Percentiles rank a stretch among this genome's conserved stretches.
phyloP scores from a whole-genome alignment of 2,113 vertebrate species.

The Rhadina sibilatrix region DNA sequence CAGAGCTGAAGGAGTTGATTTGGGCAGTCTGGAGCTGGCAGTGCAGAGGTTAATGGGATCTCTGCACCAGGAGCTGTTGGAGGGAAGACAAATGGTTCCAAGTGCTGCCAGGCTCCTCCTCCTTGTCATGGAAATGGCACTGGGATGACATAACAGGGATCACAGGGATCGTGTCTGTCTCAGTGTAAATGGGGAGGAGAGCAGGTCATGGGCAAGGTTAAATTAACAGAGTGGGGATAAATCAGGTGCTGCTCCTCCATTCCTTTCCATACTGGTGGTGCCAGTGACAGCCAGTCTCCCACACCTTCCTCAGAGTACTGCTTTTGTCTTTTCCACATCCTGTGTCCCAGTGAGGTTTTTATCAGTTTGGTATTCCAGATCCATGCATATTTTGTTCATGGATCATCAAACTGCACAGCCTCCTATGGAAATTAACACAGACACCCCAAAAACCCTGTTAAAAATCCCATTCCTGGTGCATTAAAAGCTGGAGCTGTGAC shows the following conservation, averaged over 20 bases:
- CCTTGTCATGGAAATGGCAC: background rate
- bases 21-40: background rate
- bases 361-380: background rate
- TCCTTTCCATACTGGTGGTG: background rate
- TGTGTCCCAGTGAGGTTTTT: rapidly evolving
- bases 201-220: background rate
- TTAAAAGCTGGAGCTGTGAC: background rate
- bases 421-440: background rate
- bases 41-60: background rate
- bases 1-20: background rate
- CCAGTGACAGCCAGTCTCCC: background rate
- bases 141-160: background rate
- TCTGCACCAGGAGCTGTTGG: background rate
- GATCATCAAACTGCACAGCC: background rate
- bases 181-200: background rate
- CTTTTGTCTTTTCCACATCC: background rate
- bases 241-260: background rate
- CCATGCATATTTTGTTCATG: rapidly evolving
- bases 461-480: background rate
- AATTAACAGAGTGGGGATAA: background rate
- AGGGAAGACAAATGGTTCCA: background rate
- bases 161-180: background rate
- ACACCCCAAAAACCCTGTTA: background rate
- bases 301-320: background rate
- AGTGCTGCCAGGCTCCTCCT: background rate